Base-by-base conservation (phyloP, 2,113 vertebrate genomes). In the Mugil cephalus region DNA sequence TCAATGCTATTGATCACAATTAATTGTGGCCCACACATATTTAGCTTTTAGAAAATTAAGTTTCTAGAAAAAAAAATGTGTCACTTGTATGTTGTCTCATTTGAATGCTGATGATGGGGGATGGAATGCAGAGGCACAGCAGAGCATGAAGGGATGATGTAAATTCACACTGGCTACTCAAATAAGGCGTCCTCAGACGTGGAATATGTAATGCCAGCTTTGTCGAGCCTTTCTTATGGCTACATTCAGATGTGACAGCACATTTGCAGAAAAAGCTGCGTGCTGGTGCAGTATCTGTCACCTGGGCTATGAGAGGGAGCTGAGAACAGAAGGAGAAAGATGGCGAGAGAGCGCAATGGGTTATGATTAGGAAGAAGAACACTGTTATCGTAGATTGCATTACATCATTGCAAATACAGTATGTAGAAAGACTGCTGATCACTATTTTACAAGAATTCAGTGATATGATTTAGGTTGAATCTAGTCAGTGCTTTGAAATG, bases 101-200 rank as follows among this genome's bases (percentile, higher is more conserved):
- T n/a, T 47, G 36, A 52, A 19, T 34, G 8, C 30, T 34, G 30
- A 35, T 21, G 17, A 34, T 63, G 10, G 24, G 17, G 38, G 42
- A 17, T 8, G 47, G 72, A 42, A 36, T 45, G 46, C 15, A 4
- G 45, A 64, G 52, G 38, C 42, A 21, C 38, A 1, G 9, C 12
- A 36, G 38, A 55, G 47, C 40, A 13, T 69, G 71, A 68, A 52
- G 69, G 55, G 50, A 19, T 71, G 77, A 73, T 85, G 78, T 60
- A 71, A 88, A 74, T 46, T 87, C 79, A 83, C 83, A 84, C 69
- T 34, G 35, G 68, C 35, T 42, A 78, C 62, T 76, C 48, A 83
- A 62, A 88, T 60, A 6, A 17, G 18, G 7, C 51, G 30, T 40
- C 52, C 48, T 65, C 8, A 40, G 46, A 39, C 3, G 6, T 2